A percentile compares a stretch with the other conserved stretches of the same genome.
Conservation (phyloP, 1,140 invertebrate genomes). For the Trichonephila clavata region DNA sequence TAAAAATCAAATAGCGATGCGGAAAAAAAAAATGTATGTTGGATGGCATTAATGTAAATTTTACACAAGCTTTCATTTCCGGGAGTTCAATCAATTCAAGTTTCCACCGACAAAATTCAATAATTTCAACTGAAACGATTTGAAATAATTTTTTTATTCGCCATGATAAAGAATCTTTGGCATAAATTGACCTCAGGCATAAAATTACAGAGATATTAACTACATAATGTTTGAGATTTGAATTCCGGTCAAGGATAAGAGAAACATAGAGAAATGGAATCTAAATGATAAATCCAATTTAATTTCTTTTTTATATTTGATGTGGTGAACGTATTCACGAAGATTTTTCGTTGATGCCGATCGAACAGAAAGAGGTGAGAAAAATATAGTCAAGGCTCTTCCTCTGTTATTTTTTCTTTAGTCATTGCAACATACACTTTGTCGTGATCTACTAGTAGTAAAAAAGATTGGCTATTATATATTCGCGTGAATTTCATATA, state of each 20-base stretch:
- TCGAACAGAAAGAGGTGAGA: slow-evolving; percentile 30
- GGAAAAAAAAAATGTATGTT: too few species aligned
- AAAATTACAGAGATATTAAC: not conserved
- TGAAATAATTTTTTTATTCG: not conserved
- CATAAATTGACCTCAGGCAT: not conserved
- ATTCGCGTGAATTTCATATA: not conserved
- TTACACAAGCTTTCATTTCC: not conserved
- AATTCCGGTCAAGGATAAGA: slow-evolving; percentile 30
- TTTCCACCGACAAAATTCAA: not conserved
- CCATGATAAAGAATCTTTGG: not conserved
- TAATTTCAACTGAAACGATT: not conserved
- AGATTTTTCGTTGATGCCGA: slow-evolving; percentile 7
- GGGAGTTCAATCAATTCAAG: not conserved
- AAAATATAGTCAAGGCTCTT: slow-evolving; percentile 41
- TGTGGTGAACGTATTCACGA: not conserved
- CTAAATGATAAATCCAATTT: slow-evolving; percentile 16
- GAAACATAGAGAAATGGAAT: not conserved
- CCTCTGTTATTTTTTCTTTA: slow-evolving; percentile 18
- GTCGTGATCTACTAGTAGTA: slow-evolving; percentile 7
- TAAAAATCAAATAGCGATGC: too few species aligned
- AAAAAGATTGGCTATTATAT: not conserved
- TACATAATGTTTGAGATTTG: slow-evolving; percentile 16
- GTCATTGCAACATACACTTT: not conserved
- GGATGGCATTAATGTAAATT: too few species aligned
- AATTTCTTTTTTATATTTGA: slow-evolving; percentile 27